A percentile compares a stretch with the other conserved stretches of the same genome.
These are phyloP conservation scores for Pinna nobilis DNA, from an alignment of 1,140 invertebrate species.

Conservation along the genomic window DNA sequence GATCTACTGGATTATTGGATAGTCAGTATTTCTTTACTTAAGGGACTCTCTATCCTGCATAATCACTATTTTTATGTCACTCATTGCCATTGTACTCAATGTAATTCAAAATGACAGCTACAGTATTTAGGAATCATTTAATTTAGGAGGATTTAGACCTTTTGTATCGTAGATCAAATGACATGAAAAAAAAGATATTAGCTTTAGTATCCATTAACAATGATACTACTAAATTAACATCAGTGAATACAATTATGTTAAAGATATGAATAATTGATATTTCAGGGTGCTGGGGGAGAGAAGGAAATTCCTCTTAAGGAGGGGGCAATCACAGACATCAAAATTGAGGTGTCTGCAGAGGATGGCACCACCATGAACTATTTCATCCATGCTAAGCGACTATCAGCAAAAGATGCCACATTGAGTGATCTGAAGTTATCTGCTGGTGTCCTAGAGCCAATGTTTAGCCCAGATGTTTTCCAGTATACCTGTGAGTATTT, in stretches of 20 bases:
- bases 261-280: not conserved
- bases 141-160: not conserved
- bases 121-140: no score
- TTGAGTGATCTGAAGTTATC: conserved; percentile 59
- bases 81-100: no score
- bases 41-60: no score
- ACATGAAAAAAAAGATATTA: no score
- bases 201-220: no score
- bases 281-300: conserved; percentile 68
- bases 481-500: conserved; percentile 65
- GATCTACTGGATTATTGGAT: no score
- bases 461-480: conserved; percentile 57
- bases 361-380: conserved; percentile 71
- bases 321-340: conserved; percentile 68
- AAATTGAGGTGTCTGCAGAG: conserved; percentile 73
- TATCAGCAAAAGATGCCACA: conserved; percentile 71
- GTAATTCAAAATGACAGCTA: no score
- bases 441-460: conserved; percentile 61
- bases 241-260: not conserved
- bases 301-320: conserved; percentile 66
- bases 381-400: conserved; percentile 66
- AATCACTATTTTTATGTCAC: no score
- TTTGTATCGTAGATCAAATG: no score
- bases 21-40: no score
- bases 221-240: no score